Percentiles rank a stretch among this genome's conserved stretches.
Evolutionary conservation across 2,797 vertebrate genomes (phyloP).

Genomic region (Eleutherodactylus coqui): DNA sequence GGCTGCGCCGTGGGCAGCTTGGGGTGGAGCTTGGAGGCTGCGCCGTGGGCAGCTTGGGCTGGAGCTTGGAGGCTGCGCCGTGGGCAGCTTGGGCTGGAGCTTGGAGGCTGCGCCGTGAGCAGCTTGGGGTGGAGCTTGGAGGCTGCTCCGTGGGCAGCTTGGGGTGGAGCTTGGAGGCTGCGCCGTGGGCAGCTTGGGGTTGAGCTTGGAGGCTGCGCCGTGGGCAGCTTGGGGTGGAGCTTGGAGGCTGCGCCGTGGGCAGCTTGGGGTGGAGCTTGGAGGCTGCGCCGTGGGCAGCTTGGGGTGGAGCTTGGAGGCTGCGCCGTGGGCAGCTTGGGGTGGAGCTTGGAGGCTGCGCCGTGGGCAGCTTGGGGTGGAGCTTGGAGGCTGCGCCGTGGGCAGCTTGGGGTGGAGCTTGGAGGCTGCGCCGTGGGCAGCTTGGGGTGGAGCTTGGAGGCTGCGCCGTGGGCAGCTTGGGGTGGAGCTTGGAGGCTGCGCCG

Average conservation of each 20-base stretch:
- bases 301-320: not conserved
- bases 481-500: not conserved
- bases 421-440: not conserved
- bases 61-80: not conserved
- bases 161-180: not conserved
- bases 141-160: no score
- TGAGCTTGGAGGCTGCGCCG: not conserved
- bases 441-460: not conserved
- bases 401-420: not conserved
- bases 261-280: not conserved
- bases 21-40: no score
- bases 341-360: no score
- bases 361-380: no score
- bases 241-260: not conserved
- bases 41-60: not conserved
- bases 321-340: no score
- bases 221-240: not conserved
- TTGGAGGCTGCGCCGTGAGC: not conserved
- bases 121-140: no score
- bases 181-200: not conserved
- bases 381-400: not conserved
- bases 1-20: not conserved
- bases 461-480: not conserved
- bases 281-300: no score
- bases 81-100: no score